Evolutionary conservation across 1,140 invertebrate species (phyloP), one percentile per base, ranked within the genome.

Genomic region (Brachionus koreanus): DNA sequence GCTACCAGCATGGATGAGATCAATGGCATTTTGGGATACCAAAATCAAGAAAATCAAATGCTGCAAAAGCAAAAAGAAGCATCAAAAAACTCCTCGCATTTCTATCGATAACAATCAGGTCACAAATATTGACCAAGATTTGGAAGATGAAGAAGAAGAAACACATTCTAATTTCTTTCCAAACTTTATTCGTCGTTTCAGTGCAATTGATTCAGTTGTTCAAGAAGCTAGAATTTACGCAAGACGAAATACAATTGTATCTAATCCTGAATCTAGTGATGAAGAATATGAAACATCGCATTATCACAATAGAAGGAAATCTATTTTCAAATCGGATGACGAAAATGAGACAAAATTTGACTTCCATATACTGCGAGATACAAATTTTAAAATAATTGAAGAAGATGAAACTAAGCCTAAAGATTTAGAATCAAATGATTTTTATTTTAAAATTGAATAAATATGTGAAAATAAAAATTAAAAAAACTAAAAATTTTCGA

Each of bases 181-280:
- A 6, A 65, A 65, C 10, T 33, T 65, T 65, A 65, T 65, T 65
- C 63, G 63, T 33, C 25, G 63, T n/a, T 65, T 65, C 16, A 65
- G 63, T 10, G 63, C 63, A n/a, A 65, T 65, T 23, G 63, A 65
- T 65, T 65, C 63, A 23, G 63, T 65, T 65, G 33, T 65, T 23
- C 25, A 65, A 65, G 63, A 65, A 65, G 63, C 63, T 25, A 65
- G 63, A 65, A 7, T 65, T n/a, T 65, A 65, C 3, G 25, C 63
- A n/a, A 65, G 63, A 65, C 63, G 63, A 12, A 65, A 65, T 65
- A 65, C 63, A 65, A 65, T 65, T n/a, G 16, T 29, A 23, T 65
- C 63, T 13, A 65, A 65, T 65, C 33, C 63, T 33, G 33, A 33
- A 12, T 65, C 63, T 33, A 65, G 63, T 33, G 63, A 65, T 37